These are phyloP conservation scores for Ctenopoma multispine DNA, from an alignment of 2,797 vertebrate genomes.

Conservation along the genomic window DNA sequence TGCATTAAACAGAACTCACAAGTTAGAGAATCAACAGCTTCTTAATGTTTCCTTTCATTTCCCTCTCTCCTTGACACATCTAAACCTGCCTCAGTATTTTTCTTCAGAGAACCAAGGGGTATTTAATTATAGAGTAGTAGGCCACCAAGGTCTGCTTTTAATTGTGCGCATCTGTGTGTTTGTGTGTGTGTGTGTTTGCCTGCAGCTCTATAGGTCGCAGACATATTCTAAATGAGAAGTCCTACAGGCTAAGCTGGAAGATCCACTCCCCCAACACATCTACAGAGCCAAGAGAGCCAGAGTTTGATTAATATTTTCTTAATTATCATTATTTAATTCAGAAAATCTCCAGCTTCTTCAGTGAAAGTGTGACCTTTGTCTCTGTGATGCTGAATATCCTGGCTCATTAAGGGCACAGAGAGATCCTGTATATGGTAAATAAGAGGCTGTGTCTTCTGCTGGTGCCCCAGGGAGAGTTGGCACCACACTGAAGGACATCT, in stretches of 20 bases:
- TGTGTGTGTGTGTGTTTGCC: slow-evolving; percentile 60
- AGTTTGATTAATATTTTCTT: slow-evolving; percentile 86
- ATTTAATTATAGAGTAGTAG: slow-evolving; percentile 86
- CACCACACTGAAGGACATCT: slow-evolving; percentile 82
- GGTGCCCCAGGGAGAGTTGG: slow-evolving; percentile 74
- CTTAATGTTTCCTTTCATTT: slow-evolving; percentile 46
- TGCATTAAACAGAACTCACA: slow-evolving; percentile 60
- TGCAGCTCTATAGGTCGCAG: slow-evolving; percentile 73
- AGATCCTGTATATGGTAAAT: slow-evolving; percentile 82
- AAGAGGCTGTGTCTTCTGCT: slow-evolving; percentile 71
- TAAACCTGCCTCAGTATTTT: slow-evolving; percentile 66
- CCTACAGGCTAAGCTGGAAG: slow-evolving; percentile 85
- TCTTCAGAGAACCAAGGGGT: slow-evolving; percentile 73
- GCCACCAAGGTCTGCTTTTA: slow-evolving; percentile 79
- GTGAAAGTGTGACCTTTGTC: slow-evolving; percentile 70
- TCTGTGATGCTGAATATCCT: slow-evolving; percentile 62
- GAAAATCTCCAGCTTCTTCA: slow-evolving; percentile 61
- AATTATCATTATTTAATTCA: slow-evolving; percentile 86
- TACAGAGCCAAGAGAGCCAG: slow-evolving; percentile 60
- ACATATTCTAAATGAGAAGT: slow-evolving; percentile 76
- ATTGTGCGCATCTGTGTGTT: slow-evolving; percentile 69
- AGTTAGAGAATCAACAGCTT: slow-evolving; percentile 59
- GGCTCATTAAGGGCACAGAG: slow-evolving; percentile 79
- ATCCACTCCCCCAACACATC: slow-evolving; percentile 63
- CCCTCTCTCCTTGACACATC: slow-evolving; percentile 65